Conservation (phyloP, 2,888 invertebrate genomes). For the Arctia plantaginis region DNA sequence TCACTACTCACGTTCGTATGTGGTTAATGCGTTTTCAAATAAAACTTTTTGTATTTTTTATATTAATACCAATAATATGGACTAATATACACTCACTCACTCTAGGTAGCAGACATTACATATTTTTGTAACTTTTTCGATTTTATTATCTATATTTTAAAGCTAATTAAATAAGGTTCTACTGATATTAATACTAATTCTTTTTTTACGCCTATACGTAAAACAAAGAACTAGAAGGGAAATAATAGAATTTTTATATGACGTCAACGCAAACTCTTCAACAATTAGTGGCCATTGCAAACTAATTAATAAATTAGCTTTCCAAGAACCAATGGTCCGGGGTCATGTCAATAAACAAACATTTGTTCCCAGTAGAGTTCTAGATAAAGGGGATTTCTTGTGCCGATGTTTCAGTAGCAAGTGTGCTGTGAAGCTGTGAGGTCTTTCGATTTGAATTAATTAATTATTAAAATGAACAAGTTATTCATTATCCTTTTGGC, state of each 20-base stretch:
- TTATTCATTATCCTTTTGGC: conserved; percentile 67
- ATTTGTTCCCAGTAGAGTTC: conserved; percentile 29
- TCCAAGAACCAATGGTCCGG: conserved; percentile 51
- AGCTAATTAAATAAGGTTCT: too few species aligned
- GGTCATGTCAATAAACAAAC: conserved; percentile 63
- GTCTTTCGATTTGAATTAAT: conserved; percentile 45
- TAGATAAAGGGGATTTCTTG: conserved; percentile 55
- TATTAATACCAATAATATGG: too few species aligned
- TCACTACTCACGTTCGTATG: too few species aligned
- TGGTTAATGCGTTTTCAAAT: too few species aligned
- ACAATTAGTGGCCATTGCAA: conserved; percentile 44
- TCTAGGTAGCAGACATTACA: too few species aligned
- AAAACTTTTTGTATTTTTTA: too few species aligned
- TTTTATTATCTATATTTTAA: too few species aligned
- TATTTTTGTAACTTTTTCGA: too few species aligned
- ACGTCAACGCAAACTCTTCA: conserved; percentile 8
- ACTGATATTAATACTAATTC: neutral
- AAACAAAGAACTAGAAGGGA: neutral
- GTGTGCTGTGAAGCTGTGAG: conserved; percentile 44
- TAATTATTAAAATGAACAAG: conserved; percentile 69
- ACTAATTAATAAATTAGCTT: conserved; percentile 62
- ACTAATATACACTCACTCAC: too few species aligned
- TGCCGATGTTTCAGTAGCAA: conserved; percentile 51
- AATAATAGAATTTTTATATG: neutral
- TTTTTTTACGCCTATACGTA: neutral